phyloP scores from a whole-genome alignment of 1,140 invertebrate species.

The Stratiolaelaps scimitus region DNA sequence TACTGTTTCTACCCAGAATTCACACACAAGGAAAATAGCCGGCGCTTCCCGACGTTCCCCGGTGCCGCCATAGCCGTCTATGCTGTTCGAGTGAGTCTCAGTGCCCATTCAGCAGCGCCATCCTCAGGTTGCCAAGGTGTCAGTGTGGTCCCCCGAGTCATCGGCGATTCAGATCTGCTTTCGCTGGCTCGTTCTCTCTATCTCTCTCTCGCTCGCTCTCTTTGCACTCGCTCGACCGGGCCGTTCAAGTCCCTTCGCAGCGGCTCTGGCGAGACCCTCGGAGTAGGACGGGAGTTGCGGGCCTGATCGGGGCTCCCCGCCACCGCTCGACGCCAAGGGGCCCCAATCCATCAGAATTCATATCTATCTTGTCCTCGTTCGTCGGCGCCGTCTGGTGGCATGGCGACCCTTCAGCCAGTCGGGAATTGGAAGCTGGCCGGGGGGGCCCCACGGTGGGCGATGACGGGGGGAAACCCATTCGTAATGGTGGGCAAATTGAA shows the following conservation, averaged over 20 bases:
- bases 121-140: conserved; percentile 17
- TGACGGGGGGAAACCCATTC: neutral
- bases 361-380: conserved; percentile 27
- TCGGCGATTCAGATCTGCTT: conserved; percentile 23
- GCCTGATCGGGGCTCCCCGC: no score
- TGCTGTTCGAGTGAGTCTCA: no score
- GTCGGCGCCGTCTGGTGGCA: neutral
- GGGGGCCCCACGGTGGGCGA: neutral
- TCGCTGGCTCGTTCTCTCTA: no score
- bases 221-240: no score
- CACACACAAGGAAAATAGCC: no score
- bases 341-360: conserved; percentile 28
- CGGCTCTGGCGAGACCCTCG: no score
- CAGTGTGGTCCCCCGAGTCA: conserved; percentile 18
- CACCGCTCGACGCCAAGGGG: neutral
- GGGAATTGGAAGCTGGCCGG: neutral
- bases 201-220: no score
- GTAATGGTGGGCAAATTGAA: conserved; percentile 28
- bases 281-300: no score
- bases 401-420: neutral
- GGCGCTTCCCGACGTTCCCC: no score
- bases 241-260: no score
- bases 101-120: neutral
- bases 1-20: no score
- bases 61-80: no score